Evolutionary conservation across 35 echinoderm and acorn worm species (phyloP), one percentile per base, ranked within the genome.

Genomic region (Hemicentrotus pulcherrimus): DNA sequence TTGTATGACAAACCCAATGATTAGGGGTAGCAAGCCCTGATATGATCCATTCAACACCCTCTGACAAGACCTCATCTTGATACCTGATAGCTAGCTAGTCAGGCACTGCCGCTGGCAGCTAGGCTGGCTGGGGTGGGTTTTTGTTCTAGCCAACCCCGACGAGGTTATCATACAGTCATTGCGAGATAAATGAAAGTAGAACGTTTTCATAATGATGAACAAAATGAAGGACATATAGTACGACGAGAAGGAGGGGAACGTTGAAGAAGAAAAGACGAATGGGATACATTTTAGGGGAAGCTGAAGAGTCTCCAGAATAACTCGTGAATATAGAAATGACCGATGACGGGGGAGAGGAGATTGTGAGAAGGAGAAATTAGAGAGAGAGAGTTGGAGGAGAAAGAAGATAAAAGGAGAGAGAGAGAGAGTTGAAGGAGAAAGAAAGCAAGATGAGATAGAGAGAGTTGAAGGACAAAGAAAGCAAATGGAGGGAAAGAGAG

Each of bases 1-100:
- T 90, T 90, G 88, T 46, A 33, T 90, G 88, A 33, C 88, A 90
- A 33, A 45, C 16, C 88, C 88, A 90, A 90, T 90, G 88, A 90
- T 90, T 90, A 47, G 32, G 9, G 5, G 32, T 78, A n/a, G 65
- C 65, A 78, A 78, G 65, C 65, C 19, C 2, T 78, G 65, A 78
- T 78, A 18, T 28, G 65, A 28, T 22, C 65, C 65, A 78, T 6
- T 1, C 65, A 78, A 55, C 11, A 10, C 10, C 50, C 50, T 15
- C 2, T 55, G 50, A 55, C 50, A 55, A 55, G 50, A 55, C 50
- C 1, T 55, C 50, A 13, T 9, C 5, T 14, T 78, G 65, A 78
- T 78, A 78, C 65, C 28, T 78, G 65, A 78, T 78, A 78, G 22
- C 19, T 28, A 78, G 24, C 65, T 78, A 28, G 65, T 28, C 65